phyloP scores from a whole-genome alignment of 2,797 vertebrate genomes.

The Spea hammondii region DNA sequence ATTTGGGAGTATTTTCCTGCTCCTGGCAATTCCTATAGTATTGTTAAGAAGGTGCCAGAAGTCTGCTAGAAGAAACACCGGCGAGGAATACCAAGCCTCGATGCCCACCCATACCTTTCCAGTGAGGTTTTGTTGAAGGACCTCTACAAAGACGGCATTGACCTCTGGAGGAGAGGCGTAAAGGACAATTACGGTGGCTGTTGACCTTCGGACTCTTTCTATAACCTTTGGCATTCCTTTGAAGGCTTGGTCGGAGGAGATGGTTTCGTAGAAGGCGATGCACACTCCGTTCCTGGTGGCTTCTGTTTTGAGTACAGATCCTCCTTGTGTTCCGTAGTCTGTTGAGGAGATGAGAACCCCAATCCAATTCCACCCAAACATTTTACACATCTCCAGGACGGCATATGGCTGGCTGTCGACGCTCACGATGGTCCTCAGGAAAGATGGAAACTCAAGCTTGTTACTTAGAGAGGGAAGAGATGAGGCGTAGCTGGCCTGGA shows the following conservation, averaged over 20 bases:
- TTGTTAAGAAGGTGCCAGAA: slow-evolving; percentile 19
- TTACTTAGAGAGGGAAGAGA: slow-evolving; percentile 17
- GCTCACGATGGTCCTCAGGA: slow-evolving; percentile 17
- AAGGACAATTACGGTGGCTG: slow-evolving; percentile 5
- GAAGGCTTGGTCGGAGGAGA: not conserved
- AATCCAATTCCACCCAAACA: slow-evolving; percentile 15
- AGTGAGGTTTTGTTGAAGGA: slow-evolving; percentile 10
- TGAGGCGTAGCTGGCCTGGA: slow-evolving; percentile 19
- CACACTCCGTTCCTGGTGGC: slow-evolving; percentile 11
- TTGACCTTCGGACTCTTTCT: not conserved
- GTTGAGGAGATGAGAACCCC: not conserved
- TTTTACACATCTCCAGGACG: slow-evolving; percentile 11
- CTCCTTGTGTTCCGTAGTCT: slow-evolving; percentile 11
- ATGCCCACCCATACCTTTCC: slow-evolving; percentile 22
- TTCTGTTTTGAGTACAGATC: not conserved
- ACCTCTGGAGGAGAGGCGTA: not conserved
- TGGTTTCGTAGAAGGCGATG: slow-evolving; percentile 19
- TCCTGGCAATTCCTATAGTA: slow-evolving; percentile 17
- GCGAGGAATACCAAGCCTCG: slow-evolving; percentile 15
- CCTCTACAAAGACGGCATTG: not conserved
- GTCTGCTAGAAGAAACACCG: not conserved
- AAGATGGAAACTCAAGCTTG: slow-evolving; percentile 18
- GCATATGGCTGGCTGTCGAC: not conserved
- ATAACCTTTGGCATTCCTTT: not conserved
- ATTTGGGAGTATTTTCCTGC: slow-evolving; percentile 5